These are phyloP conservation scores for Turdus rufiventris DNA, from an alignment of 2,113 vertebrate genomes.

Conservation along the genomic window DNA sequence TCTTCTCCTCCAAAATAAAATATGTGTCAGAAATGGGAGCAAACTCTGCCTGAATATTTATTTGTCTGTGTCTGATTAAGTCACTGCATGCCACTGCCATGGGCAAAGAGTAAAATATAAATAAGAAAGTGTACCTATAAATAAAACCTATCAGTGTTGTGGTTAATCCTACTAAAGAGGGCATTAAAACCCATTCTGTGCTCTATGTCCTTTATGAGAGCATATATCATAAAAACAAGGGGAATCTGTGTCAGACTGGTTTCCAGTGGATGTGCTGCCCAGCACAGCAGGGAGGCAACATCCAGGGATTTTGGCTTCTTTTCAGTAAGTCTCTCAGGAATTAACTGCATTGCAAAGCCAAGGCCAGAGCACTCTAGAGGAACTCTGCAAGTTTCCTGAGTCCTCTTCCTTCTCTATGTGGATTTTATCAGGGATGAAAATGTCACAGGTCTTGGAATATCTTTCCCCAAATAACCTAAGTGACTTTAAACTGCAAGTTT, in stretches of 20 bases:
- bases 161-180: neutral
- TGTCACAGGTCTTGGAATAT: neutral
- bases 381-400: neutral
- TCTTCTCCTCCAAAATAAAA: neutral
- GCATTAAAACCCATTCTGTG: neutral
- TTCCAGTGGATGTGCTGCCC: neutral
- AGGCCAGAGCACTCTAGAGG: neutral
- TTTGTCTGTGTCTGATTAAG: neutral
- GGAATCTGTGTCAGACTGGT: neutral
- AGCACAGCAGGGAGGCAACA: neutral
- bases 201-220: neutral
- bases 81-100: neutral
- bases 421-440: neutral
- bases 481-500: neutral
- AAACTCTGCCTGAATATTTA: neutral
- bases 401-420: neutral
- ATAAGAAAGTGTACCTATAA: neutral
- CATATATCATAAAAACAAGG: neutral
- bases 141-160: neutral
- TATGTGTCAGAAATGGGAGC: neutral
- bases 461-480: neutral
- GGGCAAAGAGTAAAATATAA: neutral
- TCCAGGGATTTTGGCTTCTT: neutral
- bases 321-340: neutral
- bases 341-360: neutral